Conservation (phyloP, 2,113 vertebrate species). For the Zeus faber region DNA sequence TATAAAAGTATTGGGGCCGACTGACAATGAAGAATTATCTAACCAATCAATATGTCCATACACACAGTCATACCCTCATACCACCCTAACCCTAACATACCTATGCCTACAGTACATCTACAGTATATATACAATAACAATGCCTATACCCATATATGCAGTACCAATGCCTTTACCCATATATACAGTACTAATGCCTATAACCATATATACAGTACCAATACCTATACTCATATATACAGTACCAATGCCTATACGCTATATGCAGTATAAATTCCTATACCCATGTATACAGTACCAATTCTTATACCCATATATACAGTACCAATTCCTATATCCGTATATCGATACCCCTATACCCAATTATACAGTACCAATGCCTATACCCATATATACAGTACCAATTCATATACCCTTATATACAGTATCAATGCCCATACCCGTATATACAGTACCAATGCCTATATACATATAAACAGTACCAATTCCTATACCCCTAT, state of each 20-base stretch:
- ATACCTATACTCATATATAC: constrained; percentile 65
- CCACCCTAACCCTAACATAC: too few species aligned
- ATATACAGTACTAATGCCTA: background rate
- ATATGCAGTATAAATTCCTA: too few species aligned
- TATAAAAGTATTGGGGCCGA: constrained; percentile 61
- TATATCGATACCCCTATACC: too few species aligned
- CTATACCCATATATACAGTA: constrained; percentile 11
- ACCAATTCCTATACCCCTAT: too few species aligned
- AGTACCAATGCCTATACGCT: too few species aligned
- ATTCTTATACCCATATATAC: constrained; percentile 37
- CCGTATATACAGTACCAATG: constrained; percentile 56
- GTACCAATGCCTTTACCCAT: background rate
- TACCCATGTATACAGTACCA: constrained; percentile 37
- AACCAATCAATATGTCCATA: constrained; percentile 71
- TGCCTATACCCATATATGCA: constrained; percentile 23
- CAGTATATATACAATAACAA: constrained; percentile 20
- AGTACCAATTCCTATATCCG: too few species aligned
- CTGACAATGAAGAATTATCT: constrained; percentile 72
- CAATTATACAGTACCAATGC: too few species aligned
- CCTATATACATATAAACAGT: constrained; percentile 59
- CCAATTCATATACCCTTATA: background rate
- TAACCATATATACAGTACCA: constrained; percentile 42
- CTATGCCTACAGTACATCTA: constrained; percentile 35
- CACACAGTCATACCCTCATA: constrained; percentile 46
- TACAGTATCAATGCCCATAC: background rate